Conservation (phyloP, 2,113 vertebrate genomes). For the Indicator indicator region DNA sequence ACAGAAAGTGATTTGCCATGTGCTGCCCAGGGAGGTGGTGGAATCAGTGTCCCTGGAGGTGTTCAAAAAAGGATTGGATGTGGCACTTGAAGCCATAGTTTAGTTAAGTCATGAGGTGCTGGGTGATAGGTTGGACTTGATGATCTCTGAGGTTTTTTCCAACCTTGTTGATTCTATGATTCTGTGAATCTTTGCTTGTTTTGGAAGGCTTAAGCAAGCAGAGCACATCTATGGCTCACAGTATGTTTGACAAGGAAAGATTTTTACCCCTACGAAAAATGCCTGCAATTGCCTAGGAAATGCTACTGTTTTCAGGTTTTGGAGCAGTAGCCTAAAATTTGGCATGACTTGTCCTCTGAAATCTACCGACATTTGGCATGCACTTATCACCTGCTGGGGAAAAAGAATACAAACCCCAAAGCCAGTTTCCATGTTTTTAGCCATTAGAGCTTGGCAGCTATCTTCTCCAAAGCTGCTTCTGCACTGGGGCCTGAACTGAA, state of each 20-base stretch:
- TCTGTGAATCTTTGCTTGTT: background rate
- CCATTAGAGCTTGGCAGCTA: background rate
- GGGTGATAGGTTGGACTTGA: too few species aligned
- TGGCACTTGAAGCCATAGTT: too few species aligned
- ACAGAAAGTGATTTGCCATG: too few species aligned
- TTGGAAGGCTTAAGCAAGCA: background rate
- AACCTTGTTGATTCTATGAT: too few species aligned
- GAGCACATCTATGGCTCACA: background rate
- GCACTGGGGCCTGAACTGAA: background rate
- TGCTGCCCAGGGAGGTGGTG: too few species aligned
- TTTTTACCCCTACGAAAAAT: background rate
- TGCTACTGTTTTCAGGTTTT: background rate
- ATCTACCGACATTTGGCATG: background rate
- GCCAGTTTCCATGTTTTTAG: background rate
- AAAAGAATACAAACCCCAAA: background rate
- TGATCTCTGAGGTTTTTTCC: too few species aligned
- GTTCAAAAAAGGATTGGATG: too few species aligned
- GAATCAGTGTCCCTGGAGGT: too few species aligned
- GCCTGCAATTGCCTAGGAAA: conserved; percentile 15
- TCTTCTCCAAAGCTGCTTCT: background rate
- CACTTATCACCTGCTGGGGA: background rate
- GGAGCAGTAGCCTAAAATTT: background rate
- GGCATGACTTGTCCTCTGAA: background rate
- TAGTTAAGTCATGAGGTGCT: too few species aligned
- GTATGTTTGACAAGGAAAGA: background rate